Evolutionary conservation across 2,113 vertebrate species (phyloP).

Genomic region (Speoplatyrhinus poulsoni): DNA sequence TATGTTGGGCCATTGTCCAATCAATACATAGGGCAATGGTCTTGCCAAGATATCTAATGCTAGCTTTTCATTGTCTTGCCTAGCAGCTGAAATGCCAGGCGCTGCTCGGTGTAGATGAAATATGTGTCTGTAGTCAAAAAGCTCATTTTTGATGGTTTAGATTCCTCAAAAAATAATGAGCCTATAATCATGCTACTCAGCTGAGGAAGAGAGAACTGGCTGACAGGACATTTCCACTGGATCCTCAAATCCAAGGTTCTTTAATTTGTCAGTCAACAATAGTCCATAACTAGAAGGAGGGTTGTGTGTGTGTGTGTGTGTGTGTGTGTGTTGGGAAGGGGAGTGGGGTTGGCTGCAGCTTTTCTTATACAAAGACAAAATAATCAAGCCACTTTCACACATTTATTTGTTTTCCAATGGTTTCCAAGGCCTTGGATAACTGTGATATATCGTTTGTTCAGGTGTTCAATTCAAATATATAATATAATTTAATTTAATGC

Average conservation of each 20-base stretch:
- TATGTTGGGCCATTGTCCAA: constrained; percentile 75
- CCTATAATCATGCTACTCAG: constrained; percentile 6
- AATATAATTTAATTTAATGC: constrained; percentile 76
- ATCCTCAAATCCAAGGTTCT: constrained; percentile 67
- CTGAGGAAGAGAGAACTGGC: constrained; percentile 31
- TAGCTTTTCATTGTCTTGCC: constrained; percentile 70
- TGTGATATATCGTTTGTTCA: constrained; percentile 80
- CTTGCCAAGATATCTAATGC: constrained; percentile 72
- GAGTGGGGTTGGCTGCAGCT: constrained; percentile 27
- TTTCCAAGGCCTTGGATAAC: constrained; percentile 74
- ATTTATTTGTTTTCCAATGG: constrained; percentile 77
- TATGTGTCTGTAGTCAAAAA: constrained; percentile 46
- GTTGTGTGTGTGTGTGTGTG: background rate
- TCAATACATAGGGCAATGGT: constrained; percentile 72
- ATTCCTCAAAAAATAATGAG: constrained; percentile 51
- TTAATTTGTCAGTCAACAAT: constrained; percentile 74
- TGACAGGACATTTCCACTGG: constrained; percentile 63
- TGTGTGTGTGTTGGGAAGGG: too few relatives aligned
- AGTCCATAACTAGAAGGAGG: constrained; percentile 36
- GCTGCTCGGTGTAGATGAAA: constrained; percentile 42
- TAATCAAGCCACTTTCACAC: constrained; percentile 63
- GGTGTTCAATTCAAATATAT: constrained; percentile 61
- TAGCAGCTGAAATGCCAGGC: constrained; percentile 64
- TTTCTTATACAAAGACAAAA: constrained; percentile 60
- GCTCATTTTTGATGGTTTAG: constrained; percentile 22